phyloP scores from a whole-genome alignment of 1,140 invertebrate genomes.

The Cydia amplana region DNA sequence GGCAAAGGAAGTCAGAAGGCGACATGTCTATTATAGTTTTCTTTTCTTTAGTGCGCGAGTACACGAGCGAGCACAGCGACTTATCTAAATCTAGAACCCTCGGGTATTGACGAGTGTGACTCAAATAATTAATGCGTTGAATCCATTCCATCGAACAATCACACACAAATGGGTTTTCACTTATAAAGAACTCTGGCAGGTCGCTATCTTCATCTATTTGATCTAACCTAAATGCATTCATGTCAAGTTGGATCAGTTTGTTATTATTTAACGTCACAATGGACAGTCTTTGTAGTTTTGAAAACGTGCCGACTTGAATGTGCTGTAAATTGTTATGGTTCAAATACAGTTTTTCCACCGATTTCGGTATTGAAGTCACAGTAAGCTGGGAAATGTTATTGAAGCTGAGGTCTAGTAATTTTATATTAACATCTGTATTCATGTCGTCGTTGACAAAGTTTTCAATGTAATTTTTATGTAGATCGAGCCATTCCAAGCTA shows the following conservation, averaged over 20 bases:
- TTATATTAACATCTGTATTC: slow-evolving; percentile 81
- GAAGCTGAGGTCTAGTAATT: slow-evolving; percentile 87
- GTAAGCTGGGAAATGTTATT: slow-evolving; percentile 86
- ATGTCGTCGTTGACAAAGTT: slow-evolving; percentile 68
- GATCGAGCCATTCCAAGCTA: slow-evolving; percentile 86
- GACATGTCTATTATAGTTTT: slow-evolving; percentile 88
- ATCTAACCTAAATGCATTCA: slow-evolving; percentile 85
- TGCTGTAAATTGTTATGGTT: slow-evolving; percentile 87
- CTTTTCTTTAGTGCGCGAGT: slow-evolving; percentile 85
- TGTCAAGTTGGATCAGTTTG: slow-evolving; percentile 85
- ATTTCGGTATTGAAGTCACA: slow-evolving; percentile 85
- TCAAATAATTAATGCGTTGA: slow-evolving; percentile 86
- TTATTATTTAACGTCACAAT: slow-evolving; percentile 89
- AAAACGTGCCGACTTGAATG: slow-evolving; percentile 87
- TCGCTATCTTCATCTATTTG: slow-evolving; percentile 83
- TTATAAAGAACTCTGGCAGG: slow-evolving; percentile 88
- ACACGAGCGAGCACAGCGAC: slow-evolving; percentile 89
- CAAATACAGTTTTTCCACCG: slow-evolving; percentile 86
- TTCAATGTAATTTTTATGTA: slow-evolving; percentile 84
- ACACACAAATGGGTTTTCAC: slow-evolving; percentile 90
- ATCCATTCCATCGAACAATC: slow-evolving; percentile 94
- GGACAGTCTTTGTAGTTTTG: slow-evolving; percentile 83
- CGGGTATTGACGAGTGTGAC: slow-evolving; percentile 87
- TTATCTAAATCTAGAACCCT: slow-evolving; percentile 91
- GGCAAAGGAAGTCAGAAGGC: slow-evolving; percentile 91